Evolutionary conservation across 1,140 invertebrate species (phyloP).

Genomic region (Bicyclus anynana): DNA sequence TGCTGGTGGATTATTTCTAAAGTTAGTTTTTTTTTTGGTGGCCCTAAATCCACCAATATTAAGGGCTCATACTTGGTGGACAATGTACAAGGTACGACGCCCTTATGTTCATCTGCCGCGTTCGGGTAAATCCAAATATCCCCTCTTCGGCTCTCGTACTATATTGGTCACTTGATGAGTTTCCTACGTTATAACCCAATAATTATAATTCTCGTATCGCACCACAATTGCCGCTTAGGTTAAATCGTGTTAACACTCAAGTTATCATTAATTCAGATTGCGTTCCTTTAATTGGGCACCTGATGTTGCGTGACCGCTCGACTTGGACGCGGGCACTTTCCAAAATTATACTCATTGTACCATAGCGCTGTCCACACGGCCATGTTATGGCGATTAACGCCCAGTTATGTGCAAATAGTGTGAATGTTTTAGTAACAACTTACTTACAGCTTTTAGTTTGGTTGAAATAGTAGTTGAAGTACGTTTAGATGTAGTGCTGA

Average conservation of each 20-base stretch:
- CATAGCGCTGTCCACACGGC: constrained; percentile 6
- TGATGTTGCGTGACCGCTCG: constrained; percentile 47
- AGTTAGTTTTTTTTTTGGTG: no score
- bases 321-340: constrained; percentile 41
- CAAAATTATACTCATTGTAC: constrained; percentile 45
- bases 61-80: no score
- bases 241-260: constrained; percentile 17
- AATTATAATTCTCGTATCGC: neutral
- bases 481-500: no score
- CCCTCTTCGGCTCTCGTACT: no score
- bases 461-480: no score
- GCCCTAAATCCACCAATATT: no score
- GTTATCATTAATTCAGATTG: constrained; percentile 31
- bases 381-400: neutral
- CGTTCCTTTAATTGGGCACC: constrained; percentile 25
- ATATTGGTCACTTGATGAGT: neutral
- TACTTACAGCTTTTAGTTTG: no score
- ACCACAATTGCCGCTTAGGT: constrained; percentile 9
- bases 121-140: no score
- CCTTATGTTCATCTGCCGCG: no score
- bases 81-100: no score
- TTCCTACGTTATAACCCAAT: neutral
- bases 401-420: neutral
- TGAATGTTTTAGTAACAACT: neutral
- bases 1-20: no score